Evolutionary conservation across 2,113 vertebrate species (phyloP), one percentile per base, ranked within the genome.

Genomic region (Porphyrio hochstetteri): DNA sequence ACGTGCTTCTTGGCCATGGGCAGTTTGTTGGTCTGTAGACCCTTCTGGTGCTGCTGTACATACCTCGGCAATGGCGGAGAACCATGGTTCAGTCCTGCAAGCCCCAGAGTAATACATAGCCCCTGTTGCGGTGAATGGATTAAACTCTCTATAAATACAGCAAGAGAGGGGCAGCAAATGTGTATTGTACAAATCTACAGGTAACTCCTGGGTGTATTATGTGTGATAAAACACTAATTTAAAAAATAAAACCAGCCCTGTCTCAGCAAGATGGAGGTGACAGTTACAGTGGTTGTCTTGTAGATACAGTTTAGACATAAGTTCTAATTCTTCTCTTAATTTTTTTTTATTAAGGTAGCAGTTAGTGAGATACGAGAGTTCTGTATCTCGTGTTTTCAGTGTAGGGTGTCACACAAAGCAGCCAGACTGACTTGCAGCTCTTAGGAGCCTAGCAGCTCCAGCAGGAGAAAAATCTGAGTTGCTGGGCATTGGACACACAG

Each of bases 21-120:
- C 19, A 48, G 55, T 42, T 36, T 61, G 16, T 23, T 7, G 17
- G 4, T 23, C 38, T 33, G 31, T 42, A 52, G 87, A 31, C 27
- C 27, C 46, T 9, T 16, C 20, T 48, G 70, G 56, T 74, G 15
- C 65, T 68, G 61, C 65, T 3, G 3, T 44, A 9, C n/a, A 3
- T 44, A 9, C 38, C n/a, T 23, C 3, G 0, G 27, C 27, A 31
- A 2, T n/a, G 59, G 56, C 90, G 89, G 44, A 5, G 35, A 61
- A 5, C 33, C 1, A 0, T 1, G 1, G 19, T 4, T 63, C 27
- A 18, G 55, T 60, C 59, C 40, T 5, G 0, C 16, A 28, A 46
- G 56, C 78, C 65, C 28, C 24, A 15, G 28, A 25, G 60, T 6
- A 25, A 15, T 27, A 5, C 23, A 24, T 17, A 6, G 19, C 29